Evolutionary conservation across 1,140 invertebrate genomes (phyloP), one percentile per base, ranked within the genome.

Genomic region (Drosophila triauraria): DNA sequence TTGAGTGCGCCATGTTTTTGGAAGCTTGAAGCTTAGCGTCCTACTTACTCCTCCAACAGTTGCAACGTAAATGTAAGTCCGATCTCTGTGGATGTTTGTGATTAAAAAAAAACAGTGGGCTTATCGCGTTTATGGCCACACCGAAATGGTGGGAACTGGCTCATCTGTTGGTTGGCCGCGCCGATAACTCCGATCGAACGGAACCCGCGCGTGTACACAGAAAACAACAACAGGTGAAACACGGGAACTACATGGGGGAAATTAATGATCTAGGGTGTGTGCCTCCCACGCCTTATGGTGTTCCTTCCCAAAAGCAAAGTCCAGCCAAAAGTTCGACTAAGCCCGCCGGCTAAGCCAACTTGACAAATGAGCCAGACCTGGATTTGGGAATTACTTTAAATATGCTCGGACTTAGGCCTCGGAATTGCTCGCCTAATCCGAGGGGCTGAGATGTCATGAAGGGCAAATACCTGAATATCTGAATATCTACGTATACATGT

Each of bases 351-450:
- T 67, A 69, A 70, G 63, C 67, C 67, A 70, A 30, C 48, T 70
- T 72, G 69, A 72, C 54, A 59, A 72, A 72, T 60, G 69, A 59
- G 68, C 38, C 44, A 30, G 57, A 61, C 65, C 65, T 17, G 43
- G 44, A 71, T 48, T 48, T 72, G 35, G 27, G 67, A 42, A 44
- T 51, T 59, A 72, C 17, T 40, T 72, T 43, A 43, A 72, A 48
- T 59, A 44, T 27, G 20, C 20, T 35, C n/a, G 44, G 64, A 70
- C n/a, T 43, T 70, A 17, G 32, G 64, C 35, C 20, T 27, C 35
- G 53, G 54, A 71, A 48, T 69, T 23, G 51, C 35, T 58, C 15
- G 17, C 13, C 27, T 50, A 38, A 58, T 32, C 51, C 35, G 13
- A 20, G 50, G 27, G 23, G 35, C 23, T 44, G 27, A 27, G 35